phyloP scores from a whole-genome alignment of 2,888 invertebrate genomes.

The Hemithea aestivaria region DNA sequence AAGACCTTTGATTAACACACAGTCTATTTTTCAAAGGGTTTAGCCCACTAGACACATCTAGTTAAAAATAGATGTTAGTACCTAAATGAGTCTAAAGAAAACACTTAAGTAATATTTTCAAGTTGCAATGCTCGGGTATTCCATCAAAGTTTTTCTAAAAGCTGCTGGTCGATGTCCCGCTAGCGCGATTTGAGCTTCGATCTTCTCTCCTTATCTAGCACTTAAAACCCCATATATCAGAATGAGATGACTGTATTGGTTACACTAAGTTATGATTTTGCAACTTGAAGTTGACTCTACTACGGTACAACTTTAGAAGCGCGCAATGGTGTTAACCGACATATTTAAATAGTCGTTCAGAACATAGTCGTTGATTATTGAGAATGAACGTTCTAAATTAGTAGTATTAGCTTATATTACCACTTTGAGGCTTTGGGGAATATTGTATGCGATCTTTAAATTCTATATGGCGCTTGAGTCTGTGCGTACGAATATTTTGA shows the following conservation, averaged over 20 bases:
- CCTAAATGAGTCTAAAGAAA: conserved; percentile 7
- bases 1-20: too few species aligned
- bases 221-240: conserved; percentile 36
- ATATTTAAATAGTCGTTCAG: conserved; percentile 40
- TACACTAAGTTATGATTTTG: conserved; percentile 47
- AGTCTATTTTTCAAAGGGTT: too few species aligned
- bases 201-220: conserved; percentile 48
- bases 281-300: conserved; percentile 67
- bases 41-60: too few species aligned
- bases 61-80: not conserved
- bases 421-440: conserved; percentile 46
- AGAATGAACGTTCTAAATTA: conserved; percentile 31
- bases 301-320: conserved; percentile 59
- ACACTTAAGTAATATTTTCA: conserved; percentile 29
- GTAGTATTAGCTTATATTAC: conserved; percentile 43
- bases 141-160: conserved; percentile 69
- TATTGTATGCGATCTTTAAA: too few species aligned
- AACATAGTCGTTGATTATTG: conserved; percentile 24
- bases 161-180: conserved; percentile 79
- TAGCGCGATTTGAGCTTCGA: conserved; percentile 63
- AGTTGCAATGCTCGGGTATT: conserved; percentile 51
- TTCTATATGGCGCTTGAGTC: too few species aligned
- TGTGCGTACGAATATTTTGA: too few species aligned
- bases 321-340: conserved; percentile 52
- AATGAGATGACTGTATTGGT: conserved; percentile 46